Evolutionary conservation across 2,113 vertebrate genomes (phyloP), one percentile per base, ranked within the genome.

Genomic region (Heterocephalus glaber): DNA sequence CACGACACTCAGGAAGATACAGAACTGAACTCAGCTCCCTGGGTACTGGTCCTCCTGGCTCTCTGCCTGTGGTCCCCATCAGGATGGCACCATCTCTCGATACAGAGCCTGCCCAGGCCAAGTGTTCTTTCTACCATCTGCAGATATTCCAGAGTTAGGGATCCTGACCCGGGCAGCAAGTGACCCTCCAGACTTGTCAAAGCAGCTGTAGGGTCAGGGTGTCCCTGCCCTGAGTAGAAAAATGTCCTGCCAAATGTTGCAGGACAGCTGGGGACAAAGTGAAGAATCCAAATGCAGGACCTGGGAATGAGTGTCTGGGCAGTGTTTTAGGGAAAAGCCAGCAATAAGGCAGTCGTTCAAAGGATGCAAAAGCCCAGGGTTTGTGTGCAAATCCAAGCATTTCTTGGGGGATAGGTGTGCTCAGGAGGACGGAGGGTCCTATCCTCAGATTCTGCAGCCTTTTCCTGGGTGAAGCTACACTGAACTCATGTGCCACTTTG

Each of bases 141-240:
- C 19, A 11, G 61, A 30, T 11, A 4, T 33, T 30, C 63, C 44
- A 13, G 33, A 65, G 8, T 28, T 30, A 41, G 22, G 52, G 86
- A 2, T 8, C 20, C 95, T 68, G 76, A 30, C 52, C 58, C 10
- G 7, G 38, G 35, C 0, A 28, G 28, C 5, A 7, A 74, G 28
- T 17, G 72, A 19, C 41, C 28, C 4, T 2, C 89, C 47, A 38
- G 5, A 13, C 30, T 17, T 33, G 35, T 63, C 5, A 7, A 41
- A 47, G 70, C 0, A 0, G 13, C 9, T 70, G 58, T 10, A 49
- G 20, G 35, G 49, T 5, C 9, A 30, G 24, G 28, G 2, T 5
- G 4, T 20, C 16, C 44, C n/a, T 26, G 49, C 19, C 26, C 19
- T 68, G 52, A 24, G 6, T 22, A 22, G 52, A 35, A 11, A 17